Conservation (phyloP, 1,140 invertebrate species). For the Heliconius congener region DNA sequence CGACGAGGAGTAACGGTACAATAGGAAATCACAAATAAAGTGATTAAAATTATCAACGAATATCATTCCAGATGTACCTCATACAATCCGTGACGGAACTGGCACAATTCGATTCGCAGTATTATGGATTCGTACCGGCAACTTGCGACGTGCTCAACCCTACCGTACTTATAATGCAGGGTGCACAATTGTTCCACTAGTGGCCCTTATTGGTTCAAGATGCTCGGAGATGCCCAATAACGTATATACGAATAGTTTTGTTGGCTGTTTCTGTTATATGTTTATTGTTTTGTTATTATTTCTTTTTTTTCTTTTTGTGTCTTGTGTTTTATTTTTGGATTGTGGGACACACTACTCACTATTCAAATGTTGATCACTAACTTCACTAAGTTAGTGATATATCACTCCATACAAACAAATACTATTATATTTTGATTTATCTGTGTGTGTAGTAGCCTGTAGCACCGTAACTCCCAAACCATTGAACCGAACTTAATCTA, state of each 20-base stretch:
- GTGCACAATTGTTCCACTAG: slow-evolving; percentile 41
- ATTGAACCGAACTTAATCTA: no score
- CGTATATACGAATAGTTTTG: slow-evolving; percentile 1
- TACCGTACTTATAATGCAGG: slow-evolving; percentile 46
- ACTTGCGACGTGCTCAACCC: slow-evolving; percentile 46
- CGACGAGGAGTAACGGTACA: no score
- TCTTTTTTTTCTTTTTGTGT: neutral
- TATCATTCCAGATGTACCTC: neutral
- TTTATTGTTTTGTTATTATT: neutral
- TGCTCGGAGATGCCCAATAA: slow-evolving; percentile 16
- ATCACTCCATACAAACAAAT: no score
- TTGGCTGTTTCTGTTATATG: slow-evolving; percentile 5
- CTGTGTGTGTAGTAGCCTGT: no score
- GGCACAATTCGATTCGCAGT: slow-evolving; percentile 18
- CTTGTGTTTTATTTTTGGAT: neutral
- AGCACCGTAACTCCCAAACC: no score
- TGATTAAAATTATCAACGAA: no score
- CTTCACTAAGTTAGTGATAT: no score
- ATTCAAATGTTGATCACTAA: no score
- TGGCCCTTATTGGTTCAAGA: slow-evolving; percentile 42
- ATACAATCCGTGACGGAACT: neutral
- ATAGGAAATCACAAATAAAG: no score
- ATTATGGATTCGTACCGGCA: slow-evolving; percentile 31
- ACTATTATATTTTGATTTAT: no score
- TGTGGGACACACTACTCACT: no score